Conservation (phyloP, 2,113 vertebrate species). For the Triplophysa rosa region DNA sequence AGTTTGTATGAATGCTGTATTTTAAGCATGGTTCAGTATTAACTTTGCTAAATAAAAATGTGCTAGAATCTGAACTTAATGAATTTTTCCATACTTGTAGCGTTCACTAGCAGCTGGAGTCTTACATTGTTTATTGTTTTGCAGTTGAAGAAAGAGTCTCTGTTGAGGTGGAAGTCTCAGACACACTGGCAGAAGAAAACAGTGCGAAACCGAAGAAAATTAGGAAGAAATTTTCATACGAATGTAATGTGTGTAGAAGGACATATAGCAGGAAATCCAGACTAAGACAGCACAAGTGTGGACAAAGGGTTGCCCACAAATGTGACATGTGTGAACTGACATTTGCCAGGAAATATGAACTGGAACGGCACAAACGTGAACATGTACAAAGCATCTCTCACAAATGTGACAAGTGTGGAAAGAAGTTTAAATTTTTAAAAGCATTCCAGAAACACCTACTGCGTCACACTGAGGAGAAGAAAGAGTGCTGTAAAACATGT, state of each 20-base stretch:
- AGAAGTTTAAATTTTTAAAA: conserved; percentile 33
- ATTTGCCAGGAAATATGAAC: conserved; percentile 60
- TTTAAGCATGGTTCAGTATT: neutral
- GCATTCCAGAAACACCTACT: conserved; percentile 29
- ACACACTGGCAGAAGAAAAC: neutral
- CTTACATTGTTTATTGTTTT: conserved; percentile 1
- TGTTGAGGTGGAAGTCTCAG: neutral
- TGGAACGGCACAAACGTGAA: conserved; percentile 51
- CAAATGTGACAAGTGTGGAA: conserved; percentile 41
- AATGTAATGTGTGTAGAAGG: conserved; percentile 63
- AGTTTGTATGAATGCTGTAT: neutral
- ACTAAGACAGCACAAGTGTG: conserved; percentile 47
- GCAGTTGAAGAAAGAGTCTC: neutral
- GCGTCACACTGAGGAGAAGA: conserved; percentile 28
- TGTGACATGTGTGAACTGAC: conserved; percentile 33
- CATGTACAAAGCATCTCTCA: conserved; percentile 26
- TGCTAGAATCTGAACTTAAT: neutral
- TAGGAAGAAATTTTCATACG: conserved; percentile 47
- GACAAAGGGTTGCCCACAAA: neutral
- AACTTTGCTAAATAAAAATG: no score
- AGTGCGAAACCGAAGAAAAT: neutral
- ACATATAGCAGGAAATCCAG: conserved; percentile 61
- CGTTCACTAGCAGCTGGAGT: neutral
- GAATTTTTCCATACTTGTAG: neutral
- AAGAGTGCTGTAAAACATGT: conserved; percentile 38